Evolutionary conservation across 2,888 invertebrate species (phyloP), one percentile per base, ranked within the genome.

Genomic region (Celastrina argiolus): DNA sequence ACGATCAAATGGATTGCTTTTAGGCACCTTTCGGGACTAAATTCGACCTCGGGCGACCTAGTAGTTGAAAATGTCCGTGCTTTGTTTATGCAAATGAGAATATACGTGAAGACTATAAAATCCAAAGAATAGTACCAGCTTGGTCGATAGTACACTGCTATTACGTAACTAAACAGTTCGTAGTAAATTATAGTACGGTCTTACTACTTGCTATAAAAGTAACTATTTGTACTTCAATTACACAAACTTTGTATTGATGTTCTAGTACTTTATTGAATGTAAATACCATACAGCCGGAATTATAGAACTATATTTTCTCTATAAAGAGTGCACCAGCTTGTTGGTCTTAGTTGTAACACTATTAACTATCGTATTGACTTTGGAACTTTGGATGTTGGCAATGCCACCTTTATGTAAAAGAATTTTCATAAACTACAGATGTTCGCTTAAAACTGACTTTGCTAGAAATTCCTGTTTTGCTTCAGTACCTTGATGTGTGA

Each of bases 401-500:
- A 51, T 51, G 51, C 51, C 18, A 22, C 2, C 22, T 22, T 22
- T 12, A 51, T 4, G 22, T 12, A 4, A 22, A 22, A 51, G 12
- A 51, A 12, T 36, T 10, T 36, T 12, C 36, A 12, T 36, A 36
- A 36, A 36, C 1, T 12, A 36, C 36, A 10, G 36, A 36, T 36
- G 36, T 7, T 12, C 12, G 26, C 56, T 12, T 28, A 26, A 22
- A 28, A 56, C 16, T 31, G 31, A 26, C 12, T n/a, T 8, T 28
- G 61, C 22, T 14, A 39, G 8, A 34, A 36, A 22, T 36, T 61
- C 36, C 39, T 61, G 5, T 22, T 39, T 36, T 39, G 39, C 39
- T 12, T 16, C 39, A 12, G 61, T 61, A 61, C 61, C 36, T 36
- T 61, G 36, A 36, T 22, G 36, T 61, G 61, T 36, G 34, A 36